These are phyloP conservation scores for Aromia moschata DNA, from an alignment of 2,888 invertebrate genomes.

Conservation along the genomic window DNA sequence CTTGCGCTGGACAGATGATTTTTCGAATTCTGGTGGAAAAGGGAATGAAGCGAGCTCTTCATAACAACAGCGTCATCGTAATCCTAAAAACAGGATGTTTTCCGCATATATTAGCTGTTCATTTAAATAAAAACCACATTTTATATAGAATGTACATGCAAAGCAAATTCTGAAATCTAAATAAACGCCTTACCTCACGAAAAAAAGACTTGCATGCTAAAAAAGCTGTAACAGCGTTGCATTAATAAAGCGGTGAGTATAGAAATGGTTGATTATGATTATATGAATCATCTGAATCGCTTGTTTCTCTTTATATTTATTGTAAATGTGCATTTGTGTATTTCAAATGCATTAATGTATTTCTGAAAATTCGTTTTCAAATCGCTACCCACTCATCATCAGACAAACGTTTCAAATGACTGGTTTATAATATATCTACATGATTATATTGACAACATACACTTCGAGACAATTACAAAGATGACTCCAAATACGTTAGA, in stretches of 20 bases:
- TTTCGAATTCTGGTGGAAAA: slow-evolving; percentile 56
- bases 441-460: no score
- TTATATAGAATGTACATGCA: slow-evolving; percentile 34
- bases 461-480: no score
- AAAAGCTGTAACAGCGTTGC: slow-evolving; percentile 33
- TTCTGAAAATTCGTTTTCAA: no score
- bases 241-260: slow-evolving; percentile 2
- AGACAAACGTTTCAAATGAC: no score
- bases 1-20: slow-evolving; percentile 46
- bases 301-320: no score
- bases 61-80: slow-evolving; percentile 54
- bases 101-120: slow-evolving; percentile 32
- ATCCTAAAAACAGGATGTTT: slow-evolving; percentile 48
- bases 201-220: slow-evolving; percentile 53
- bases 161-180: slow-evolving; percentile 26
- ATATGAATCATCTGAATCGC: slow-evolving; percentile 18
- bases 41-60: slow-evolving; percentile 54
- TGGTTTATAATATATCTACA: no score
- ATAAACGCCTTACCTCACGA: slow-evolving; percentile 52
- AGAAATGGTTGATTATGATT: no score
- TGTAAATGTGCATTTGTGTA: no score
- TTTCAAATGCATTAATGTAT: no score
- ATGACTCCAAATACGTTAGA: no score
- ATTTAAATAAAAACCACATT: slow-evolving; percentile 31
- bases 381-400: no score